Evolutionary conservation across 2,888 invertebrate species (phyloP), one percentile per base, ranked within the genome.

Genomic region (Tuta absoluta): DNA sequence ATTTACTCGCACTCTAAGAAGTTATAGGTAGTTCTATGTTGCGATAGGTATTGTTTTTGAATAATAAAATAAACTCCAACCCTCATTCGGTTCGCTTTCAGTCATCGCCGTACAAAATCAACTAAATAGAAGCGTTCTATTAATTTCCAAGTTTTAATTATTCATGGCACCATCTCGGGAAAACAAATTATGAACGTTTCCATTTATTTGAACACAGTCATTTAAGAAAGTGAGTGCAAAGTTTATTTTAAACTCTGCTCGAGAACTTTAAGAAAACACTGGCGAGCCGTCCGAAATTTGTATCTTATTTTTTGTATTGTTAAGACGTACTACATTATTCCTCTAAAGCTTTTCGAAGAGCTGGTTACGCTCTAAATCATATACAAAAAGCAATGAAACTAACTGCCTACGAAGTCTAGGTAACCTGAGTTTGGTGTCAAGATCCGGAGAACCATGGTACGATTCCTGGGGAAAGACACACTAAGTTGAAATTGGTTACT

Each of bases 111-210:
- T 10, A 1, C 28, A 12, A 19, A n/a, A 4, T 23, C 11, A 23
- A 53, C 23, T 53, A 11, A 14, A 12, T 7, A 53, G n/a, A 56
- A n/a, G 19, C 56, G 17, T 33, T 24, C 28, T 33, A 56, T 33
- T 33, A 75, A 73, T 74, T 74, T 65, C 66, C 67, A 69, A 69
- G 71, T 72, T 72, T 71, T 75, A 81, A 78, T 78, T 77, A 81
- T 79, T 81, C 76, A 78, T 73, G 66, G 66, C 71, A 73, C 71
- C 75, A 77, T 78, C 74, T 71, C 72, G 71, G 62, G 71, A 28
- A 56, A 78, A 76, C 76, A 73, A 75, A 75, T 77, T 76, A 71
- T 74, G 73, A 71, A 73, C 75, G 75, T 80, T 80, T 78, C 74
- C 76, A 76, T 78, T 76, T 72, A 74, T 73, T 75, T 73, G 68